Evolutionary conservation across 92 coral and sea anemone genomes (phyloP).

Genomic region (Parazoanthus darwini): DNA sequence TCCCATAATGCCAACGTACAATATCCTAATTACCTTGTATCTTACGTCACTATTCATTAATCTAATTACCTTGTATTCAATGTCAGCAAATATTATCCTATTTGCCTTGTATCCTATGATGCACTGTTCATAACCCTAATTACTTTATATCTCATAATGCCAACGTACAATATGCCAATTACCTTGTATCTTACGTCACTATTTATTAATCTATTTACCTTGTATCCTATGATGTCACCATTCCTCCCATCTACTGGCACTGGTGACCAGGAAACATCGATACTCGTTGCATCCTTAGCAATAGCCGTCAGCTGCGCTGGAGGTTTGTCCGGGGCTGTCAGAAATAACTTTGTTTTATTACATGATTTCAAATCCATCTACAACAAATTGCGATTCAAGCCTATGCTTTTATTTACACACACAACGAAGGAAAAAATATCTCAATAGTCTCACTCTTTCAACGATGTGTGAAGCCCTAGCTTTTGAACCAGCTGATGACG

Average conservation of each 20-base stretch:
- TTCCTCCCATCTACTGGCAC: conserved; percentile 69
- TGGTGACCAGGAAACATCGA: conserved; percentile 65
- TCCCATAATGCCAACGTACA: conserved; percentile 69
- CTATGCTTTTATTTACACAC: neutral
- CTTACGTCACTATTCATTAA: no score
- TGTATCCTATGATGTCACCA: conserved; percentile 77
- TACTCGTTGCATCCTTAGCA: conserved; percentile 49
- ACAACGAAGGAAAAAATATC: no score
- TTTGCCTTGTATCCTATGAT: conserved; percentile 81
- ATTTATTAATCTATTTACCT: conserved; percentile 56
- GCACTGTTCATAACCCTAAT: conserved; percentile 45
- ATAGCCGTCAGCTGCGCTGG: conserved; percentile 52
- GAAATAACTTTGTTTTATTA: neutral
- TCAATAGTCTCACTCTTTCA: no score
- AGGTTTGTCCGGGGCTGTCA: conserved; percentile 67
- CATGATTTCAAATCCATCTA: neutral
- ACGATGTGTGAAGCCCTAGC: no score
- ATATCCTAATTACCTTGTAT: neutral
- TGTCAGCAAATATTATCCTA: neutral
- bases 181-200: conserved; percentile 84
- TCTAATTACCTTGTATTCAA: no score
- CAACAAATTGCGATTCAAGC: neutral
- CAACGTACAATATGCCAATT: neutral
- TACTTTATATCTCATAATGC: neutral
- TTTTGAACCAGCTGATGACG: no score